phyloP scores from a whole-genome alignment of 2,888 invertebrate genomes.

The Macrostomum cliftonense region DNA sequence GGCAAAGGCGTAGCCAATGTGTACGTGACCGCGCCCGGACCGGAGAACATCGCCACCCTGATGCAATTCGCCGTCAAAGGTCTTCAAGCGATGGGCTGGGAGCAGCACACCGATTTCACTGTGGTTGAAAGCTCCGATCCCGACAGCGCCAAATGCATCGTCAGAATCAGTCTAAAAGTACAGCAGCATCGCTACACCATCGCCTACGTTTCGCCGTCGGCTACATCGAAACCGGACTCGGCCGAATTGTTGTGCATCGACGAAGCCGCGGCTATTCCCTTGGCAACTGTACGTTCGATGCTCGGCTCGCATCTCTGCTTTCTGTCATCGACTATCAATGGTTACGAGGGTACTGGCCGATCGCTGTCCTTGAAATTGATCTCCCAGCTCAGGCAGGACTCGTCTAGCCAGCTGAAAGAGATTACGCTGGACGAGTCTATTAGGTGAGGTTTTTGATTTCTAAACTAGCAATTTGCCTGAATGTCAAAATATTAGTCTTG shows the following conservation, averaged over 20 bases:
- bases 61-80: constrained; percentile 92
- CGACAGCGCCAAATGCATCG: background rate
- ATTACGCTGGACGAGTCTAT: too few relatives aligned
- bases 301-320: constrained; percentile 66
- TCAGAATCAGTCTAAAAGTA: background rate
- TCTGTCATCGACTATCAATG: constrained; percentile 85
- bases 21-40: constrained; percentile 89
- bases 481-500: too few relatives aligned
- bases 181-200: constrained; percentile 5
- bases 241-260: constrained; percentile 88
- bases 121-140: background rate
- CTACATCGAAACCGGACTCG: constrained; percentile 54
- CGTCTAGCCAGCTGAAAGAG: background rate
- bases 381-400: constrained; percentile 51
- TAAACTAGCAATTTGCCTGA: too few relatives aligned
- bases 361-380: constrained; percentile 82
- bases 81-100: constrained; percentile 70
- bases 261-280: constrained; percentile 93
- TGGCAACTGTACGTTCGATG: constrained; percentile 71
- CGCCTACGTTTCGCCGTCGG: constrained; percentile 6
- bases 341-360: constrained; percentile 92
- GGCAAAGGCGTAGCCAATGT: constrained; percentile 54
- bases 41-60: constrained; percentile 86
- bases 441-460: too few relatives aligned
- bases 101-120: constrained; percentile 5